These are phyloP conservation scores for Periparus ater DNA, from an alignment of 2,797 vertebrate species.

Conservation along the genomic window DNA sequence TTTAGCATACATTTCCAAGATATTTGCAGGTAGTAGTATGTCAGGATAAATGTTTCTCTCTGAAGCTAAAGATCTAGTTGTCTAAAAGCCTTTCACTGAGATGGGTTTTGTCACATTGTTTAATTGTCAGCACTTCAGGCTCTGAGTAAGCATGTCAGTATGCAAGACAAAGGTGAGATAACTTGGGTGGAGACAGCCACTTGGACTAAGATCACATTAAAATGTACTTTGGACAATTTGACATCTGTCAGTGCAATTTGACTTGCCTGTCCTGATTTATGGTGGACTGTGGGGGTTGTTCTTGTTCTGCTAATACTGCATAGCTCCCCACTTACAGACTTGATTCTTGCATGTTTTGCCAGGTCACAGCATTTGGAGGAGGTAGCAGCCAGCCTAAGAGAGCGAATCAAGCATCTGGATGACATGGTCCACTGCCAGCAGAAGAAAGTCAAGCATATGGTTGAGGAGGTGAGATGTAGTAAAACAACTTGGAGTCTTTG, in stretches of 20 bases:
- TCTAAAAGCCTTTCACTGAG: not conserved
- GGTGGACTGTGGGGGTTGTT: not conserved
- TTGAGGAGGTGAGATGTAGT: slow-evolving; percentile 88
- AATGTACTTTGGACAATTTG: slow-evolving; percentile 6
- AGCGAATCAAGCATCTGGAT: slow-evolving; percentile 94
- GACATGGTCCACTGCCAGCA: slow-evolving; percentile 99
- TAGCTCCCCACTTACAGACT: not conserved
- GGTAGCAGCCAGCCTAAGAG: slow-evolving; percentile 83
- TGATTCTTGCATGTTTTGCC: not conserved
- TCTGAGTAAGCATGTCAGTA: slow-evolving; percentile 2
- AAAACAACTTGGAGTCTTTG: not conserved
- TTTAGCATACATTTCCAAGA: not conserved
- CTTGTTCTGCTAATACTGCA: not conserved
- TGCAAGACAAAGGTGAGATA: slow-evolving; percentile 1
- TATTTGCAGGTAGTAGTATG: not conserved
- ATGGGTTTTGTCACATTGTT: not conserved
- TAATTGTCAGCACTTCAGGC: not conserved
- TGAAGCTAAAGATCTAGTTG: not conserved
- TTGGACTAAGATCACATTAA: not conserved
- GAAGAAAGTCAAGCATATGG: slow-evolving; percentile 97
- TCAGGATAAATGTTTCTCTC: not conserved
- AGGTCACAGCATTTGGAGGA: slow-evolving; percentile 88
- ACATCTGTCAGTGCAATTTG: not conserved
- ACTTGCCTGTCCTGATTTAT: not conserved
- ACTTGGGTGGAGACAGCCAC: not conserved